Percentiles rank a stretch among this genome's conserved stretches.
These are phyloP conservation scores for Pimephales promelas DNA, from an alignment of 2,113 vertebrate genomes.

Conservation along the genomic window DNA sequence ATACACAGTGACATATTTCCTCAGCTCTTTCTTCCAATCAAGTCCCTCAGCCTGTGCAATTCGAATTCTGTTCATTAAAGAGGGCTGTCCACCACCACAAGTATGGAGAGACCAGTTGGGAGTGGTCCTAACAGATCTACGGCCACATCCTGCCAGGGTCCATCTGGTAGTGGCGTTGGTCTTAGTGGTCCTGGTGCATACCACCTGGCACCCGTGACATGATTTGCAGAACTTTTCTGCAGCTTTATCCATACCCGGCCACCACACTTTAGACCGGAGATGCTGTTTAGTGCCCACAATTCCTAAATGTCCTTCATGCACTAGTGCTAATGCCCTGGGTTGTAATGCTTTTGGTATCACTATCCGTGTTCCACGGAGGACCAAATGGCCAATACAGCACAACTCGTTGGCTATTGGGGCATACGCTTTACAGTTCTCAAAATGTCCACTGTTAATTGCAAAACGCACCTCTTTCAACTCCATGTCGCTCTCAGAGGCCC, in stretches of 20 bases:
- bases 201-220: not conserved
- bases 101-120: too few relatives aligned
- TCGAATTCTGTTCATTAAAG: constrained; percentile 35
- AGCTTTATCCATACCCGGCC: not conserved
- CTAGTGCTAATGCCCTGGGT: too few relatives aligned
- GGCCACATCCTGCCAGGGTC: constrained; percentile 3
- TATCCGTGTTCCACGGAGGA: too few relatives aligned
- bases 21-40: constrained; percentile 25
- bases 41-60: constrained; percentile 41
- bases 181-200: not conserved
- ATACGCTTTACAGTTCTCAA: too few relatives aligned
- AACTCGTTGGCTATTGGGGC: too few relatives aligned
- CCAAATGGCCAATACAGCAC: too few relatives aligned
- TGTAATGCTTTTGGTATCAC: too few relatives aligned
- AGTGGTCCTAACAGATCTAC: not conserved
- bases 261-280: not conserved
- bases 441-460: too few relatives aligned
- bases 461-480: not conserved
- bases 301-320: too few relatives aligned
- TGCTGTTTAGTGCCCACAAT: not conserved
- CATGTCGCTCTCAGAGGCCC: constrained; percentile 19
- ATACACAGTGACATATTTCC: not conserved
- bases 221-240: not conserved
- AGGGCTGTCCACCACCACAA: too few relatives aligned
- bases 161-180: not conserved